These are phyloP conservation scores for Lycia hirtaria DNA, from an alignment of 2,888 invertebrate genomes.

Conservation along the genomic window DNA sequence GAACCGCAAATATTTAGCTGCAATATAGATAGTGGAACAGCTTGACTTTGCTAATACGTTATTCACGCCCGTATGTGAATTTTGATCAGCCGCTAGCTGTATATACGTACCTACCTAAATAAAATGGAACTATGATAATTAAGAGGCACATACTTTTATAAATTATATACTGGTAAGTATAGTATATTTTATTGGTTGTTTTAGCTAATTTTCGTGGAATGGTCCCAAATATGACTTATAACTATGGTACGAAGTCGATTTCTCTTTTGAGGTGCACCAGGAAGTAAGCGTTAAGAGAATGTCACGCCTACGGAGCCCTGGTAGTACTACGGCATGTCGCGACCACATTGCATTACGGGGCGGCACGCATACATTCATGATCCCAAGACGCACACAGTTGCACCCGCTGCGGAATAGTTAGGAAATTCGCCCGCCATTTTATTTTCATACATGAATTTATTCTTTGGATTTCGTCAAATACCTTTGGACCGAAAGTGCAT, in stretches of 20 bases:
- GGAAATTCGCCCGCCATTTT: constrained; percentile 66
- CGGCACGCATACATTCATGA: constrained; percentile 56
- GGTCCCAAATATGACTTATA: neutral
- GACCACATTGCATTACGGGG: constrained; percentile 58
- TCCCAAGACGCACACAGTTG: constrained; percentile 50
- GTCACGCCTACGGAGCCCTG: constrained; percentile 65
- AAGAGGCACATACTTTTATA: neutral
- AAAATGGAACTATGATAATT: neutral
- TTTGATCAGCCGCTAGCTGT: constrained; percentile 7
- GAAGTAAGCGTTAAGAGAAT: constrained; percentile 66
- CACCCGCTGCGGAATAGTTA: constrained; percentile 55
- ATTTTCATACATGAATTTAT: constrained; percentile 15
- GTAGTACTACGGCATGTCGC: constrained; percentile 58
- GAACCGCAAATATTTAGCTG: constrained; percentile 47
- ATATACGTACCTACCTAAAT: neutral
- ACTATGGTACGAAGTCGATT: constrained; percentile 17
- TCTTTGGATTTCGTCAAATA: neutral
- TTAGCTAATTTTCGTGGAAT: neutral
- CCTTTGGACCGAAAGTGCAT: constrained; percentile 11
- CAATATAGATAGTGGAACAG: constrained; percentile 18
- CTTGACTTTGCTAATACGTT: constrained; percentile 16
- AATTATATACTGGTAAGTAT: neutral
- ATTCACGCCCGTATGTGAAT: constrained; percentile 25
- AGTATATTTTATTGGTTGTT: neutral
- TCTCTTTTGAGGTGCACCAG: constrained; percentile 52